These are phyloP conservation scores for Alca torda DNA, from an alignment of 2,797 vertebrate species.

Conservation along the genomic window DNA sequence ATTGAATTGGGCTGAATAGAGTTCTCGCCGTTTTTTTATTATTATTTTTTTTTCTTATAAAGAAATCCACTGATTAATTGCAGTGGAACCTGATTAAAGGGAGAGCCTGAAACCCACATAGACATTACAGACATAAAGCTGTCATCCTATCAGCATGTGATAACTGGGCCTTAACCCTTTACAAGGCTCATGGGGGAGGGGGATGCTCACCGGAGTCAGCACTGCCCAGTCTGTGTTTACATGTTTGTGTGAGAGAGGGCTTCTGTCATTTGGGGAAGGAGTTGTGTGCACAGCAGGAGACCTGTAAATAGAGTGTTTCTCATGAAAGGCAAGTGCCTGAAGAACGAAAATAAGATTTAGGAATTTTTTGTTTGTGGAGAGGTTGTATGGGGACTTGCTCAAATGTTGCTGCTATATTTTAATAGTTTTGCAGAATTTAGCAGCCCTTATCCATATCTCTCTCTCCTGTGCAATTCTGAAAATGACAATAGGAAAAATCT, in stretches of 20 bases:
- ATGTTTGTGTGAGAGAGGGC: not conserved
- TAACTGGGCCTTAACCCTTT: slow-evolving; percentile 63
- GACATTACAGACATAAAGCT: slow-evolving; percentile 61
- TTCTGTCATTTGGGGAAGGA: not conserved
- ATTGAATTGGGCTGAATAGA: slow-evolving; percentile 86
- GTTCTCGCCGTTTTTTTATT: slow-evolving; percentile 49
- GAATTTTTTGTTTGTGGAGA: not conserved
- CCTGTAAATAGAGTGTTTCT: not conserved
- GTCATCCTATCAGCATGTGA: slow-evolving; percentile 42
- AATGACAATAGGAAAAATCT: not conserved
- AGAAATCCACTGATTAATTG: slow-evolving; percentile 70
- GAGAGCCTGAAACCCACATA: slow-evolving; percentile 51
- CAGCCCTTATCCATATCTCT: not conserved
- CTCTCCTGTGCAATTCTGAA: not conserved
- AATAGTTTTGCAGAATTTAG: not conserved
- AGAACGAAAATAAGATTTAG: not conserved
- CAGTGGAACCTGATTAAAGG: slow-evolving; percentile 60
- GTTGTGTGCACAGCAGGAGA: not conserved
- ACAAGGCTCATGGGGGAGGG: not conserved
- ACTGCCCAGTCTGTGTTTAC: not conserved
- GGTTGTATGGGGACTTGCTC: not conserved
- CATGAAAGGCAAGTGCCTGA: not conserved
- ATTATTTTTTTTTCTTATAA: slow-evolving; percentile 62
- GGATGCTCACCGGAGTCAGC: not conserved
- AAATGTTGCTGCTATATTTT: not conserved